phyloP scores from a whole-genome alignment of 2,113 vertebrate species.

The Vulpes lagopus region DNA sequence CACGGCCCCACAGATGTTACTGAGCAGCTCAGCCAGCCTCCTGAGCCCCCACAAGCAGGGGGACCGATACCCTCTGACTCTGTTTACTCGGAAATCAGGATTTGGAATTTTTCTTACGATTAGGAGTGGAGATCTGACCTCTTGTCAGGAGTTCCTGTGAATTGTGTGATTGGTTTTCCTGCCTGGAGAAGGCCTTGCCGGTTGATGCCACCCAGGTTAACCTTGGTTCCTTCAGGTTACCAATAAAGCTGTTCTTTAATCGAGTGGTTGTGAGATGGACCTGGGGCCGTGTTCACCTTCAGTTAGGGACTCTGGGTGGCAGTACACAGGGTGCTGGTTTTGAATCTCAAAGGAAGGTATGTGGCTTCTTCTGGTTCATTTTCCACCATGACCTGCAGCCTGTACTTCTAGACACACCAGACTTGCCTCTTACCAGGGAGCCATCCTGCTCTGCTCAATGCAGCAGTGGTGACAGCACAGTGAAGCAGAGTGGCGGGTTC shows the following conservation, averaged over 20 bases:
- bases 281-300: neutral
- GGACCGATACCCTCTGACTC: neutral
- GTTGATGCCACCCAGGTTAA: neutral
- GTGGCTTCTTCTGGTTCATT: neutral
- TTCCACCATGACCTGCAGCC: neutral
- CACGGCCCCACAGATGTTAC: neutral
- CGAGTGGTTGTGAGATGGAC: neutral
- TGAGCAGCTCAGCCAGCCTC: neutral
- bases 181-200: neutral
- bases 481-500: neutral
- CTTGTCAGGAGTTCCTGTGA: neutral
- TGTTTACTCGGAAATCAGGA: slow-evolving; percentile 54
- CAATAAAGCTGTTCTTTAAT: slow-evolving; percentile 73
- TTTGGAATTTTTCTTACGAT: slow-evolving; percentile 31
- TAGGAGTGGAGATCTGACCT: neutral
- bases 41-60: neutral
- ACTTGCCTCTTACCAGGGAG: neutral
- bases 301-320: neutral
- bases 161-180: neutral
- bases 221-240: neutral
- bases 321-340: neutral
- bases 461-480: fast-evolving
- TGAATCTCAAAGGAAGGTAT: neutral
- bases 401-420: neutral
- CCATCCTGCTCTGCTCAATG: neutral